Percentiles rank a stretch among this genome's conserved stretches.
phyloP scores from a whole-genome alignment of 30 jellyfish, hydroid and myxozoan species.

The Aurelia aurita region DNA sequence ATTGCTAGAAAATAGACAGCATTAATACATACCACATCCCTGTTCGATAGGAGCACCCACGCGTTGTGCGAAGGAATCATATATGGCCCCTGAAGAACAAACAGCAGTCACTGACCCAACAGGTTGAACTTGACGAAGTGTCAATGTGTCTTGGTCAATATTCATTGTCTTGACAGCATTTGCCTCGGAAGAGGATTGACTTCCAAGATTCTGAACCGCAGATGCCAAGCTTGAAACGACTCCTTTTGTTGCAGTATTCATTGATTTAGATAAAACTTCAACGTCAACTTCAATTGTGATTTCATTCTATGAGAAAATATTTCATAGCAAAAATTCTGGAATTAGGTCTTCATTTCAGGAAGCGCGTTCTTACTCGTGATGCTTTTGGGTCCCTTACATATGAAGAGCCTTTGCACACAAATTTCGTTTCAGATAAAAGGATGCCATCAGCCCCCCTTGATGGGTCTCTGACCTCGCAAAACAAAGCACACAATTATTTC shows the following conservation, averaged over 20 bases:
- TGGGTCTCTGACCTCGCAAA: too few relatives aligned
- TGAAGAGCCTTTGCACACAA: too few relatives aligned
- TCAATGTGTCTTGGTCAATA: slow-evolving; percentile 77
- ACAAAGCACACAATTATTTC: too few relatives aligned
- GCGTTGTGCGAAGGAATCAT: slow-evolving; percentile 34
- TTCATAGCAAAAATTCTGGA: too few relatives aligned
- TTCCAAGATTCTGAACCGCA: slow-evolving; percentile 26
- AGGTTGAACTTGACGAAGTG: slow-evolving; percentile 69
- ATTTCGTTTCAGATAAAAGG: too few relatives aligned
- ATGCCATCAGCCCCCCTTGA: too few relatives aligned
- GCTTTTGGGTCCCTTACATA: too few relatives aligned
- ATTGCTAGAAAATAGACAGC: background rate
- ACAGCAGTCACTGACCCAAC: slow-evolving; percentile 92
- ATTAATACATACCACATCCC: slow-evolving; percentile 65
- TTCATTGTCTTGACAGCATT: slow-evolving; percentile 64
- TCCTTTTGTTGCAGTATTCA: slow-evolving; percentile 20
- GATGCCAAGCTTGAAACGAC: slow-evolving; percentile 30
- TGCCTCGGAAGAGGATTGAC: slow-evolving; percentile 62
- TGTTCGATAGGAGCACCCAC: slow-evolving; percentile 18
- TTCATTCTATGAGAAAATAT: slow-evolving; percentile 43
- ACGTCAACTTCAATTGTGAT: slow-evolving; percentile 81
- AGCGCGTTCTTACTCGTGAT: too few relatives aligned
- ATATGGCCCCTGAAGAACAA: slow-evolving; percentile 84
- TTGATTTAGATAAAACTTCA: slow-evolving; percentile 76
- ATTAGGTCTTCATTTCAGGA: too few relatives aligned